Evolutionary conservation across 2,888 invertebrate genomes (phyloP).

Genomic region (Caenorhabditis sp.): DNA sequence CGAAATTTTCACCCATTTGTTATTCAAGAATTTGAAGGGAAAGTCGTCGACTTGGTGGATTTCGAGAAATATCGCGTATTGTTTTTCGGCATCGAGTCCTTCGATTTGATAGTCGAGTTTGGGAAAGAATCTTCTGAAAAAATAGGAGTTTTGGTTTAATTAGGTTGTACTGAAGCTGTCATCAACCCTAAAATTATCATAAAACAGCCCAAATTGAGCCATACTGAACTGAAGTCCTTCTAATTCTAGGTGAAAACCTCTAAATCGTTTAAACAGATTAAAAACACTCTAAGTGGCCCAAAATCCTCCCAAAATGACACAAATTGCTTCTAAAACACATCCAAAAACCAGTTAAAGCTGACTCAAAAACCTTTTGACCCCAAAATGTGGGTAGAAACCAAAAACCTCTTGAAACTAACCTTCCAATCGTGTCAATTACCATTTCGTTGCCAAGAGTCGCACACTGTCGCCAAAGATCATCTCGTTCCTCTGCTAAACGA

Average conservation of each 20-base stretch:
- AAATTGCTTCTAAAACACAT: no score
- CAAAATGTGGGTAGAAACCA: no score
- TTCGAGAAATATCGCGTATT: conserved; percentile 85
- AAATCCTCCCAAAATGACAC: background rate
- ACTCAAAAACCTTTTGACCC: no score
- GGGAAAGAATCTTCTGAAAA: conserved; percentile 90
- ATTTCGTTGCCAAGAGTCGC: conserved; percentile 95
- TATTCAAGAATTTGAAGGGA: conserved; percentile 62
- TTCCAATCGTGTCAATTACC: conserved; percentile 98
- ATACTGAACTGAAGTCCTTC: no score
- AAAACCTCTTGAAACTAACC: conserved; percentile 78
- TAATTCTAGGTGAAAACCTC: no score
- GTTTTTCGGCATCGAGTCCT: conserved; percentile 82
- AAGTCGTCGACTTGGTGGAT: conserved; percentile 74
- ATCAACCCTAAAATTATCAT: no score
- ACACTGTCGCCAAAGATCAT: conserved; percentile 92
- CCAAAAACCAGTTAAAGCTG: no score
- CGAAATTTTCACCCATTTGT: conserved; percentile 56
- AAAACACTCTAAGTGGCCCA: no score
- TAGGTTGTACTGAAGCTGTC: no score
- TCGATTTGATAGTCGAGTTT: conserved; percentile 81
- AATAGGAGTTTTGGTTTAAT: background rate
- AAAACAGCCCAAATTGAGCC: no score
- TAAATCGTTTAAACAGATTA: no score
- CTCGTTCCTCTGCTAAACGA: conserved; percentile 72